Conservation (phyloP, 2,797 vertebrate species). For the Macroramphosus scolopax region DNA sequence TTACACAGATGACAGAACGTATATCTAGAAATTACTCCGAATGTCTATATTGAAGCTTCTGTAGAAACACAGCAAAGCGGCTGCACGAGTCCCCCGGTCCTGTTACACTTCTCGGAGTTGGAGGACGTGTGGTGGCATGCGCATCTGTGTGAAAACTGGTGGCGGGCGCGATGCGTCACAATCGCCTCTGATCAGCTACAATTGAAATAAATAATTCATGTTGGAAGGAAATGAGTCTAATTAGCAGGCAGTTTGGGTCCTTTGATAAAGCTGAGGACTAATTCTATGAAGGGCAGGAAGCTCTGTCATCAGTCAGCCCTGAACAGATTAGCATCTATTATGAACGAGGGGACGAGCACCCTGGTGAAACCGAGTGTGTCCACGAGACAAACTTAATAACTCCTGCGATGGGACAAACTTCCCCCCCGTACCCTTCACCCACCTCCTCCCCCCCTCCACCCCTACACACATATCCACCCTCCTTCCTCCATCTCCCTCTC, state of each 20-base stretch:
- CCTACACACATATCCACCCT: conserved; percentile 35
- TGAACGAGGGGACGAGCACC: conserved; percentile 92
- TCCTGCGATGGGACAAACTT: conserved; percentile 88
- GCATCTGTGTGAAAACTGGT: conserved; percentile 89
- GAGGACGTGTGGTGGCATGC: conserved; percentile 76
- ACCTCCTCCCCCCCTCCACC: conserved; percentile 28
- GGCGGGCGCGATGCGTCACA: conserved; percentile 92
- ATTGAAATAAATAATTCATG: conserved; percentile 99
- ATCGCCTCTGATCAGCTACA: conserved; percentile 95
- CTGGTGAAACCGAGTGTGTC: conserved; percentile 96
- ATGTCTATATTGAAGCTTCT: too few relatives aligned
- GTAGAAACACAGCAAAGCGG: too few relatives aligned
- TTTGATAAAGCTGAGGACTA: conserved; percentile 95
- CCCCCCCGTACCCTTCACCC: conserved; percentile 36
- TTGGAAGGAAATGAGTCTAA: conserved; percentile 97
- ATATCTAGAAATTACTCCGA: too few relatives aligned
- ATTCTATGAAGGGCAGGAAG: conserved; percentile 97
- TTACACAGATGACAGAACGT: too few relatives aligned
- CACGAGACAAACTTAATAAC: conserved; percentile 97
- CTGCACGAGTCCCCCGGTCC: too few relatives aligned
- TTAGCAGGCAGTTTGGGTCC: conserved; percentile 98
- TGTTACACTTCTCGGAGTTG: conserved; percentile 68
- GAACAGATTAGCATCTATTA: conserved; percentile 98
- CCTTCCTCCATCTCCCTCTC: conserved; percentile 15
- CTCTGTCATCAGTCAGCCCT: conserved; percentile 97